These are phyloP conservation scores for Atherinomorus stipes DNA, from an alignment of 2,113 vertebrate species.

Conservation along the genomic window DNA sequence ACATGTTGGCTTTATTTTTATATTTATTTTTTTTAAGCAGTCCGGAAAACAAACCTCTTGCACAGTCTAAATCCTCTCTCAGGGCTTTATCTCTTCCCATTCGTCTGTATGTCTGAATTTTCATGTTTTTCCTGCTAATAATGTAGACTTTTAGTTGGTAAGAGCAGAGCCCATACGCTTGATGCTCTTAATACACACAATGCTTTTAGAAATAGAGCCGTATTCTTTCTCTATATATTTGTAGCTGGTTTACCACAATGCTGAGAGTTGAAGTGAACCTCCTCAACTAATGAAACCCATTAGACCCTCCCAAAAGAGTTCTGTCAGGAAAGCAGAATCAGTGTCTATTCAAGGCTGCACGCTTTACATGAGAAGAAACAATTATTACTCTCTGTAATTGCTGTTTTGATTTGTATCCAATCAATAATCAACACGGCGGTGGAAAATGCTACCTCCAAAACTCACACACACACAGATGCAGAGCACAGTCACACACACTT, in stretches of 20 bases:
- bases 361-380: conserved; percentile 64
- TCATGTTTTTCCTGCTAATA: conserved; percentile 21
- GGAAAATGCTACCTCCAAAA: conserved; percentile 47
- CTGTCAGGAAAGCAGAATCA: conserved; percentile 23
- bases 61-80: conserved; percentile 37
- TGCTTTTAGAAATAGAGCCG: background rate
- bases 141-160: conserved; percentile 23
- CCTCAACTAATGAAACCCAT: background rate
- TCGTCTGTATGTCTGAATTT: conserved; percentile 30
- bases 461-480: conserved; percentile 4
- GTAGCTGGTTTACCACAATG: conserved; percentile 15
- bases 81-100: conserved; percentile 13
- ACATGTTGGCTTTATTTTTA: background rate
- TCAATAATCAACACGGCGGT: conserved; percentile 69
- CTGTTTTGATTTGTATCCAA: conserved; percentile 74
- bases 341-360: conserved; percentile 66
- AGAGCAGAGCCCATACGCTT: background rate
- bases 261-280: background rate
- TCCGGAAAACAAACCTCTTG: conserved; percentile 21
- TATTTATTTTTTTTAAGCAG: background rate
- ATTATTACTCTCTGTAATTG: conserved; percentile 74
- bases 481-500: background rate
- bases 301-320: conserved; percentile 1
- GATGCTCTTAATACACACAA: background rate
- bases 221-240: background rate